Evolutionary conservation across 2,113 vertebrate species (phyloP), one percentile per base, ranked within the genome.

Genomic region (Hemicordylus capensis): DNA sequence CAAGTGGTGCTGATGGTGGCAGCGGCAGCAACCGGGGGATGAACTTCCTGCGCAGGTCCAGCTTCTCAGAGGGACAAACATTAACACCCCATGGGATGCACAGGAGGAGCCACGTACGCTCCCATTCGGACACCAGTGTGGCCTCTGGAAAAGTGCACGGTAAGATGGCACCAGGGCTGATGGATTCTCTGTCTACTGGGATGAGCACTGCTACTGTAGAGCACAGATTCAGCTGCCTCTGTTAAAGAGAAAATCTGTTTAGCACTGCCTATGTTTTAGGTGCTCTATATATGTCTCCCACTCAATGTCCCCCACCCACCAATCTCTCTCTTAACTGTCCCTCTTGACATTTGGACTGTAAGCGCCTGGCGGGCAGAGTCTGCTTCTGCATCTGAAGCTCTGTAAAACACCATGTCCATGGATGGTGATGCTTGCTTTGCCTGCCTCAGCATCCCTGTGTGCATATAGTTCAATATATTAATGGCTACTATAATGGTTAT

Each of bases 41-140:
- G 72, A 91, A 90, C 31, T 83, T 95, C 7, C 95, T 98, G 80
- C 96, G 97, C 14, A 95, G 98, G 66, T 98, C 97, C 72, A 99
- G 98, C 85, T 99, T 98, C 93, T 99, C 99, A 0, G 99, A 98
- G 90, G 97, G 97, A 20, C 98, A 98, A 91, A 96, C 87, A 0
- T 94, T 93, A 44, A 59, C 89, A 42, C 72, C 91, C 0, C 91
- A 93, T 0, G 89, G 92, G 51, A 95, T 94, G 44, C 93, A 92
- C 69, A 93, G 95, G 87, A 96, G 94, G 92, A 98, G 97, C 84
- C 99, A 99, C 0, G 37, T 94, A 6, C 98, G 99, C 73, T 99
- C 98, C 0, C 96, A 98, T 81, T 99, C 99, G 0, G 99, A 99
- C 91, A 99, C 99, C 17, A 98, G 97, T 0, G 72, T 99, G 87